Percentiles rank a stretch among this genome's conserved stretches.
Conservation (phyloP, 2,113 vertebrate genomes). For the Elaphurus davidianus region DNA sequence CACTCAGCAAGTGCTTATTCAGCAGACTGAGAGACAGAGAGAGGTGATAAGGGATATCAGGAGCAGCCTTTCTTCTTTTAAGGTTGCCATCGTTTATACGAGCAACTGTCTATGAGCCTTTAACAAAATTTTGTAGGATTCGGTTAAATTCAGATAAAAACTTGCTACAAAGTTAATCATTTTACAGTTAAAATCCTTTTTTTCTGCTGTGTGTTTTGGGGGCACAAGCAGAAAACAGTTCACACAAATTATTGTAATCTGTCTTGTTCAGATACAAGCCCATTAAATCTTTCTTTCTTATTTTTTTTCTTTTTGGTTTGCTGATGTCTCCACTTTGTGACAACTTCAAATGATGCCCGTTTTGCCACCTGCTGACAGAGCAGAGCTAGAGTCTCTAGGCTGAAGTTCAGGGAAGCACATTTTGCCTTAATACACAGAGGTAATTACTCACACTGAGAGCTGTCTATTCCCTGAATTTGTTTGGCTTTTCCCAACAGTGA, state of each 20-base stretch:
- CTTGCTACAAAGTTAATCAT: neutral
- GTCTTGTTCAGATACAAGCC: neutral
- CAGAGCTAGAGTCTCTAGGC: neutral
- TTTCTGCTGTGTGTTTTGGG: neutral
- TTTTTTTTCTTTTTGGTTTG: neutral
- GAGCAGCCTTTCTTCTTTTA: neutral
- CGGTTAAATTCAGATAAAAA: neutral
- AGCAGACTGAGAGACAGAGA: neutral
- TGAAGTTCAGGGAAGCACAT: neutral
- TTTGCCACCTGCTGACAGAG: neutral
- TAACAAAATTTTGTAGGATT: neutral
- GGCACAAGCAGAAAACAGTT: neutral
- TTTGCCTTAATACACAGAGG: neutral
- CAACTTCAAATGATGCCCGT: neutral
- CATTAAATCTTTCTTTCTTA: neutral
- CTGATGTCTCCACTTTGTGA: neutral
- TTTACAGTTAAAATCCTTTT: neutral
- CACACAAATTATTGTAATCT: neutral
- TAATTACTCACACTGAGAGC: neutral
- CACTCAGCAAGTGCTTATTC: conserved; percentile 29
- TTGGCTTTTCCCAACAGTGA: neutral
- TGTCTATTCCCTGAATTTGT: neutral
- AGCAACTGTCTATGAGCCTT: neutral
- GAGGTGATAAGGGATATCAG: neutral
- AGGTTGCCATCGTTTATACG: neutral